A percentile compares a stretch with the other conserved stretches of the same genome.
Conservation (phyloP, 2,888 invertebrate species). For the Dascillus cervinus region DNA sequence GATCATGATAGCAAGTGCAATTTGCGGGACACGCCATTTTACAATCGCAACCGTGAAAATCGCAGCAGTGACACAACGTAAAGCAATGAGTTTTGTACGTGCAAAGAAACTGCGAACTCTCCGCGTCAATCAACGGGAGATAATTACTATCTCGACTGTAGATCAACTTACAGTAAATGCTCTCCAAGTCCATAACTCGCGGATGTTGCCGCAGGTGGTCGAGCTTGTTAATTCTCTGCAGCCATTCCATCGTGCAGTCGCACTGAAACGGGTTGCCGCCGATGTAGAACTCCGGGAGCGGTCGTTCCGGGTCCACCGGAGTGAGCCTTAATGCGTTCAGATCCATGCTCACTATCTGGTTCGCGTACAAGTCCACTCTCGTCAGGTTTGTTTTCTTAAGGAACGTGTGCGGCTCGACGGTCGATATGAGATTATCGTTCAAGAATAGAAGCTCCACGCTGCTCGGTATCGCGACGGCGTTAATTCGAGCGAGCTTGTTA, state of each 20-base stretch:
- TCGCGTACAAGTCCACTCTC: conserved; percentile 85
- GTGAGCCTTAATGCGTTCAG: conserved; percentile 78
- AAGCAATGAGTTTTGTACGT: conserved; percentile 90
- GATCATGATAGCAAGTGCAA: conserved; percentile 93
- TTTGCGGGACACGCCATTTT: conserved; percentile 93
- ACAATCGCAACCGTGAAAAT: conserved; percentile 95
- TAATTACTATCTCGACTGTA: conserved; percentile 79
- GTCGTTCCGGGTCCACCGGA: conserved; percentile 66
- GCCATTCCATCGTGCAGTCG: conserved; percentile 93
- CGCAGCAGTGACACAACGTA: conserved; percentile 91
- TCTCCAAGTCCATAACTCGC: conserved; percentile 83
- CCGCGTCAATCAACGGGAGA: conserved; percentile 78
- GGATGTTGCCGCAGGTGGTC: conserved; percentile 80
- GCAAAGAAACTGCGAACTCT: conserved; percentile 85
- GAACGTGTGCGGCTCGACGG: conserved; percentile 84
- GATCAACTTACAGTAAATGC: conserved; percentile 80
- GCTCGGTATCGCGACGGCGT: conserved; percentile 70
- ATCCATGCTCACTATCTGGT: conserved; percentile 85
- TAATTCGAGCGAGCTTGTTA: conserved; percentile 75
- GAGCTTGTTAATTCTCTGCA: conserved; percentile 81
- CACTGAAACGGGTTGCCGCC: conserved; percentile 92
- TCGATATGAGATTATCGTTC: conserved; percentile 80
- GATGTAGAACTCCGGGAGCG: conserved; percentile 84
- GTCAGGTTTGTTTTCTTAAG: conserved; percentile 82
- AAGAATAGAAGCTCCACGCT: conserved; percentile 79